These are phyloP conservation scores for Rhea pennata DNA, from an alignment of 2,113 vertebrate genomes.

Conservation along the genomic window DNA sequence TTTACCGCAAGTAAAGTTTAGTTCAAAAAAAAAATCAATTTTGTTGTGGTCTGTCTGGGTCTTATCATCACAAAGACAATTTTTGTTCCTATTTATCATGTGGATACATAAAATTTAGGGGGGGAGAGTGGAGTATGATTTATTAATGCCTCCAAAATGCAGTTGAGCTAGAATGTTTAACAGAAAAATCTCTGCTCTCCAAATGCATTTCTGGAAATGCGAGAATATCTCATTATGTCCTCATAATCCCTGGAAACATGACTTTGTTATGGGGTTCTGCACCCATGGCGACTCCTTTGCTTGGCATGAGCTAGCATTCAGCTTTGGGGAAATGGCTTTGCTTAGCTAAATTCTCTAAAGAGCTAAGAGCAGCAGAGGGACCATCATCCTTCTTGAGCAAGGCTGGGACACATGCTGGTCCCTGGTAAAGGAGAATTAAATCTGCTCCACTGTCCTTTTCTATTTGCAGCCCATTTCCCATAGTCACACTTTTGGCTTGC, in stretches of 20 bases:
- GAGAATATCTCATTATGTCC: neutral
- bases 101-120: constrained; percentile 5
- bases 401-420: neutral
- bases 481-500: neutral
- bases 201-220: rapidly evolving
- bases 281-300: rapidly evolving
- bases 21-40: constrained; percentile 68
- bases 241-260: neutral
- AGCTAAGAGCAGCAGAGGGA: neutral
- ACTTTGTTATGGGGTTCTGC: neutral
- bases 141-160: neutral
- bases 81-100: constrained; percentile 70
- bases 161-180: neutral
- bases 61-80: constrained; percentile 56
- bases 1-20: constrained; percentile 46
- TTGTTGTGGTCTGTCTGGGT: constrained; percentile 51
- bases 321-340: neutral
- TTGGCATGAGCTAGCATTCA: neutral
- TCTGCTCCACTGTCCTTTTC: neutral
- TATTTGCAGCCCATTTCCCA: neutral
- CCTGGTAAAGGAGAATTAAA: neutral
- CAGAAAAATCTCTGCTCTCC: neutral
- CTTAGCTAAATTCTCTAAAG: neutral
- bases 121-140: neutral
- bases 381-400: neutral